Base-by-base conservation (phyloP, 2,888 invertebrate species). In the Disparrhopalites patrizii region DNA sequence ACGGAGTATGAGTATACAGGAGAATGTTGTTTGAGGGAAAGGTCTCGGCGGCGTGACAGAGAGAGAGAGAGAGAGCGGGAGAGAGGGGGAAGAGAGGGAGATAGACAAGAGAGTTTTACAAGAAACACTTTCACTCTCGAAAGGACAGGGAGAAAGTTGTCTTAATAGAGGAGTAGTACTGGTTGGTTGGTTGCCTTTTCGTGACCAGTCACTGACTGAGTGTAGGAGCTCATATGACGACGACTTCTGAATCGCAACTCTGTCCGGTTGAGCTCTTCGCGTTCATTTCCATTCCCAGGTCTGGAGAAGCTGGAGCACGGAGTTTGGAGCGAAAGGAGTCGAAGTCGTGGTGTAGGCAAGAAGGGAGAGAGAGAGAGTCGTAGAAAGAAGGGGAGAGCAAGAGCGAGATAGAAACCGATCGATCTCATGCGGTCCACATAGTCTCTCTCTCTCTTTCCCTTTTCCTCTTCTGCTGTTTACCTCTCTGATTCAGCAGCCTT, bases 221-320 rank as follows among this genome's bases (percentile, higher is more conserved):
- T 36, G 47, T 47, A 40, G 58, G 27, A 51, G 51, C 51, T 61
- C 50, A 36, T 50, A 52, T 36, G 52, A 31, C 51, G 50, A 61
- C 51, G 61, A 61, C 61, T 61, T 33, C 61, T 61, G 51, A 61
- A 61, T 51, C 36, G 61, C 61, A 28, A 61, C 61, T 61, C 61
- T 52, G 30, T 61, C 33, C 20, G 50, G 43, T 47, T 50, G 20
- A 61, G 51, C 61, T 61, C 61, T 61, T 27, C 52, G 5, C 61
- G 36, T 57, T n/a, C 60, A 60, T 50, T 36, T 51, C 33, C 51
- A 23, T 36, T 61, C 61, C 58, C 40, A 58, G 58, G 31, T 61
- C 61, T 61, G 33, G 60, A 58, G 27, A 28, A 47, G 47, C 47
- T 47, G 58, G n/a, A 40, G 36, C 23, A 56, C 20, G 1, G 50